Percentiles rank a stretch among this genome's conserved stretches.
Conservation (phyloP, 1,140 invertebrate species). For the Atopsyche davidsoni region DNA sequence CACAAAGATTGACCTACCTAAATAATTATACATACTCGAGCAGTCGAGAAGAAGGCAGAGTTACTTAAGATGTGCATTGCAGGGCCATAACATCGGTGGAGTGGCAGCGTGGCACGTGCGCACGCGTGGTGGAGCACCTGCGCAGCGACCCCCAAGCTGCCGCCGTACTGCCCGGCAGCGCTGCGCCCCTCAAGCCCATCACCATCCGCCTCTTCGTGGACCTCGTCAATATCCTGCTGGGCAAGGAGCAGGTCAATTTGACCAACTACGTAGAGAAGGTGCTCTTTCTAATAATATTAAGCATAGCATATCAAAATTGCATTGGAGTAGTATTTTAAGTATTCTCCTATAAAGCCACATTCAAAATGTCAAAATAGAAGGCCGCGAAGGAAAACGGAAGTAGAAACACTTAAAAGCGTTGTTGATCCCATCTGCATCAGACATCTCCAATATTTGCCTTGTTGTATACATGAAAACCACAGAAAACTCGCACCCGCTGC, state of each 20-base stretch:
- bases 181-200: slow-evolving; percentile 21
- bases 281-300: slow-evolving; percentile 1
- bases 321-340: too few species aligned
- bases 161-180: slow-evolving; percentile 1
- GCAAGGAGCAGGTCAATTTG: slow-evolving; percentile 9
- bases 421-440: too few species aligned
- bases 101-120: slow-evolving; percentile 13
- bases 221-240: slow-evolving; percentile 20
- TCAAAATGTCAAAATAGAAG: too few species aligned
- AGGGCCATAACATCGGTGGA: slow-evolving; percentile 5
- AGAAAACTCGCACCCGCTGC: too few species aligned
- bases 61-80: not conserved
- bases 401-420: too few species aligned
- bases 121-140: slow-evolving; percentile 12
- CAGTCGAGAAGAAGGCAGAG: not conserved
- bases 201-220: slow-evolving; percentile 24
- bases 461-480: too few species aligned
- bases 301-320: too few species aligned
- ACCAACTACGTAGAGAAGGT: slow-evolving; percentile 25
- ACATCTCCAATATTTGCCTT: too few species aligned
- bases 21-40: not conserved
- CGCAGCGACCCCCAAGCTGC: not conserved
- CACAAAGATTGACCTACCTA: not conserved
- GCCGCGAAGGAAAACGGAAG: too few species aligned
- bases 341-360: too few species aligned